A percentile compares a stretch with the other conserved stretches of the same genome.
Evolutionary conservation across 1,140 invertebrate genomes (phyloP).

Genomic region (Bombyx mandarina): DNA sequence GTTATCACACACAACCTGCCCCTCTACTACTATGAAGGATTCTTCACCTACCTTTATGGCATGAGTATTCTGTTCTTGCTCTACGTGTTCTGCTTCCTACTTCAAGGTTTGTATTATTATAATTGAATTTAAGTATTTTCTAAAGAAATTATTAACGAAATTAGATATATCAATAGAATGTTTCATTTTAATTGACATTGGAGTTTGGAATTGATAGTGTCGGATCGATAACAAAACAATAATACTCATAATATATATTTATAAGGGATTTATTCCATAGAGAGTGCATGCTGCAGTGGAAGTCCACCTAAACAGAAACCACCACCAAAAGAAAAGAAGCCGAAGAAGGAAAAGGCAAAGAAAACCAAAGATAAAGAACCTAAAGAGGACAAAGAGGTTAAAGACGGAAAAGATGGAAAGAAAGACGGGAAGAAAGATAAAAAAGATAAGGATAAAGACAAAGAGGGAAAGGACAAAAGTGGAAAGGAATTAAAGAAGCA

Average conservation of each 20-base stretch:
- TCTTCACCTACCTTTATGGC: slow-evolving; percentile 97
- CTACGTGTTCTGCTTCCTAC: slow-evolving; percentile 96
- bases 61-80: slow-evolving; percentile 95
- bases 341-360: slow-evolving; percentile 80
- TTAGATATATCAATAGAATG: too few relatives aligned
- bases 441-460: slow-evolving; percentile 72
- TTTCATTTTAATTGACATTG: too few relatives aligned
- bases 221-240: too few relatives aligned
- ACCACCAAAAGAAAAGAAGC: slow-evolving; percentile 81
- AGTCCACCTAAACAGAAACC: slow-evolving; percentile 77
- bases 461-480: slow-evolving; percentile 70
- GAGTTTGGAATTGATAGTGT: too few relatives aligned
- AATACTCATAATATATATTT: not conserved
- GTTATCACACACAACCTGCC: slow-evolving; percentile 93
- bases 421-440: slow-evolving; percentile 73
- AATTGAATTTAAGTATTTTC: not conserved
- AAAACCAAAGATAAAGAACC: slow-evolving; percentile 75
- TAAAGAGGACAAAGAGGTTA: slow-evolving; percentile 64
- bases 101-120: slow-evolving; percentile 76
- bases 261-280: slow-evolving; percentile 40
- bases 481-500: slow-evolving; percentile 75
- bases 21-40: slow-evolving; percentile 93
- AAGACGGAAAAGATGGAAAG: slow-evolving; percentile 73
- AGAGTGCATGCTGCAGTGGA: slow-evolving; percentile 85
- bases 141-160: not conserved